Conservation (phyloP, 2,797 vertebrate genomes). For the Phoeniculus purpureus region DNA sequence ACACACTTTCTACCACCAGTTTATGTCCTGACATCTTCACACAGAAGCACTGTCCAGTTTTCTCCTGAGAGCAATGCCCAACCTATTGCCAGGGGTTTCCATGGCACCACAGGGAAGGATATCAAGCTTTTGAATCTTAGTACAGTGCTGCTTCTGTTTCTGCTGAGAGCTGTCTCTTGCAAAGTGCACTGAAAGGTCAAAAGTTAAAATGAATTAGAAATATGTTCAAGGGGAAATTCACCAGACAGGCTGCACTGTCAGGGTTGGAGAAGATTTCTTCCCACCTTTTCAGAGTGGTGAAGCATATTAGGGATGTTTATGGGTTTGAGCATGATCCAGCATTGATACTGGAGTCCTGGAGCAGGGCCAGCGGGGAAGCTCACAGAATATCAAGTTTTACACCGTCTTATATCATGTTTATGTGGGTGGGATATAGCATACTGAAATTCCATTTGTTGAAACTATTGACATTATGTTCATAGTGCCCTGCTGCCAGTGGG, state of each 20-base stretch:
- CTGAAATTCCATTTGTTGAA: conserved; percentile 60
- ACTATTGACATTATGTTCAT: conserved; percentile 49
- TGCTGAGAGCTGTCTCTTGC: conserved; percentile 10
- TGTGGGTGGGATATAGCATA: conserved; percentile 39
- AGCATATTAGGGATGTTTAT: conserved; percentile 49
- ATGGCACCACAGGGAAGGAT: neutral
- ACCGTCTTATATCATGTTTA: conserved; percentile 52
- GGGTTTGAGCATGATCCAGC: conserved; percentile 43
- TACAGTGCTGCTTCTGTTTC: conserved; percentile 21
- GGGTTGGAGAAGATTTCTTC: neutral
- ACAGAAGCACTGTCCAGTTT: neutral
- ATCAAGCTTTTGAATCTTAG: neutral
- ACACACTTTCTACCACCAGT: neutral
- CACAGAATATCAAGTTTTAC: conserved; percentile 61
- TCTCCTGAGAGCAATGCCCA: neutral
- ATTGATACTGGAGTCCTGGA: conserved; percentile 54
- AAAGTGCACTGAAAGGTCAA: neutral
- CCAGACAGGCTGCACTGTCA: conserved; percentile 11
- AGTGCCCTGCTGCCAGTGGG: neutral
- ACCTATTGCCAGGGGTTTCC: neutral
- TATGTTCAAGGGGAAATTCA: conserved; percentile 23
- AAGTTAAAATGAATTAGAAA: conserved; percentile 56
- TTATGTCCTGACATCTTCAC: neutral
- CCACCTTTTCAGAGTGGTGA: neutral
- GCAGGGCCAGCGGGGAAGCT: conserved; percentile 30